phyloP scores from a whole-genome alignment of 1,140 invertebrate species.

The Drosophila rhopaloa region DNA sequence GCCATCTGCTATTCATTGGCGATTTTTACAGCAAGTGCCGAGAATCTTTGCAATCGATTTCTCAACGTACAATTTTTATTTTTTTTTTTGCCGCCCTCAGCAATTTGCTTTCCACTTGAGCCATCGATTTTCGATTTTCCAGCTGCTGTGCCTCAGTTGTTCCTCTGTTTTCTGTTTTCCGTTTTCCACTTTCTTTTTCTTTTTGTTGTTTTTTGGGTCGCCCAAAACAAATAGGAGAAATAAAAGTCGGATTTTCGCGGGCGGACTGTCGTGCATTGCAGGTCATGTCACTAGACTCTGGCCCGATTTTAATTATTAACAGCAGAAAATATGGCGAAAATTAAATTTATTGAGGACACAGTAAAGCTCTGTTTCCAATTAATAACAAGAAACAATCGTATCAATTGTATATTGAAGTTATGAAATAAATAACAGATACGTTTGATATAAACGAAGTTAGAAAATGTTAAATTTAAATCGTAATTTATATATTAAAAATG shows the following conservation, averaged over 20 bases:
- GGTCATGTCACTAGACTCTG: slow-evolving; percentile 19
- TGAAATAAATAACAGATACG: too few relatives aligned
- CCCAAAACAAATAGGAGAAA: slow-evolving; percentile 18
- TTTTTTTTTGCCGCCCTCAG: slow-evolving; percentile 1
- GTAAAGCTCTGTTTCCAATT: too few relatives aligned
- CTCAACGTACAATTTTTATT: slow-evolving; percentile 1
- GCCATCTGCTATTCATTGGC: slow-evolving; percentile 48
- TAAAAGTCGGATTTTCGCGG: neutral
- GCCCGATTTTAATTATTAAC: slow-evolving; percentile 8
- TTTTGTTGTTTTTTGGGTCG: slow-evolving; percentile 6
- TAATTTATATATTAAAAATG: too few relatives aligned
- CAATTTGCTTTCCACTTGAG: slow-evolving; percentile 36
- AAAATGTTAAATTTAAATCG: too few relatives aligned
- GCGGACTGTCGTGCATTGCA: neutral
- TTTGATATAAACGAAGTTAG: too few relatives aligned
- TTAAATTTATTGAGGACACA: too few relatives aligned
- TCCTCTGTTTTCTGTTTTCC: neutral
- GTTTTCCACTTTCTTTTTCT: neutral
- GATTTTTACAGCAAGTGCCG: slow-evolving; percentile 8
- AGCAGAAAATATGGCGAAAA: neutral
- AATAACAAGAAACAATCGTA: too few relatives aligned
- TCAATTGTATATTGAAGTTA: too few relatives aligned
- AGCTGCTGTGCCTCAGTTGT: slow-evolving; percentile 28
- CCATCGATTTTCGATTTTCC: slow-evolving; percentile 70
- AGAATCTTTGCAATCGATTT: slow-evolving; percentile 21